Conservation (phyloP, 2,797 vertebrate species). For the Lagorchestes hirsutus region DNA sequence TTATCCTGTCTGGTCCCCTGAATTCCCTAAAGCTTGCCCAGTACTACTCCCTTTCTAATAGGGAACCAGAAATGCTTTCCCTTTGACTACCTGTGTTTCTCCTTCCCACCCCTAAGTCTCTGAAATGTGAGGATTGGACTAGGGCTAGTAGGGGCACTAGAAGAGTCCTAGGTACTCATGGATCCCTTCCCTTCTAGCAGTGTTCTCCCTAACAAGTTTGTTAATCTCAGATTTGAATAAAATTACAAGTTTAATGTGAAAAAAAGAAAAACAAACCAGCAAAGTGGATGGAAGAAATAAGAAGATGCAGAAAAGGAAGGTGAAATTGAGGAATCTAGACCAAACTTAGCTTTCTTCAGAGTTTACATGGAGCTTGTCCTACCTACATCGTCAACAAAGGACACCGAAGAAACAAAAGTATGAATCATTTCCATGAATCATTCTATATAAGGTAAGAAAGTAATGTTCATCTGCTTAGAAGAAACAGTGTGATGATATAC, state of each 20-base stretch:
- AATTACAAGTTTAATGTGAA: constrained; percentile 84
- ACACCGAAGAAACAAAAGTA: not conserved
- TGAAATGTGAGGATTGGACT: constrained; percentile 67
- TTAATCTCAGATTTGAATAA: constrained; percentile 85
- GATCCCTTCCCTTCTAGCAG: constrained; percentile 70
- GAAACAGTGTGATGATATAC: not conserved
- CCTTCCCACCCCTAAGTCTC: constrained; percentile 36
- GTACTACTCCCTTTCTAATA: constrained; percentile 57
- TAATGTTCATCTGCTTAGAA: not conserved
- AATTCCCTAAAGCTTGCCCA: constrained; percentile 46
- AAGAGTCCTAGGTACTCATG: constrained; percentile 57
- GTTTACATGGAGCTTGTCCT: not conserved
- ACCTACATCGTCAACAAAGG: not conserved
- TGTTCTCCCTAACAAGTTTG: constrained; percentile 81
- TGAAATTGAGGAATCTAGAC: not conserved
- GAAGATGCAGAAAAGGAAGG: not conserved
- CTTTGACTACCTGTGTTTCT: constrained; percentile 59
- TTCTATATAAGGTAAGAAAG: not conserved
- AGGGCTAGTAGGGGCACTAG: constrained; percentile 57
- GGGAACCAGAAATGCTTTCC: constrained; percentile 65
- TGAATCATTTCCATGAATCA: not conserved
- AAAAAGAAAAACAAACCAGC: not conserved
- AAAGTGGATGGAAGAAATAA: not conserved
- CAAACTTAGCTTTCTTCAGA: not conserved
- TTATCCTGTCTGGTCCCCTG: constrained; percentile 61